phyloP scores from a whole-genome alignment of 2,888 invertebrate species.

The Acleris literana region DNA sequence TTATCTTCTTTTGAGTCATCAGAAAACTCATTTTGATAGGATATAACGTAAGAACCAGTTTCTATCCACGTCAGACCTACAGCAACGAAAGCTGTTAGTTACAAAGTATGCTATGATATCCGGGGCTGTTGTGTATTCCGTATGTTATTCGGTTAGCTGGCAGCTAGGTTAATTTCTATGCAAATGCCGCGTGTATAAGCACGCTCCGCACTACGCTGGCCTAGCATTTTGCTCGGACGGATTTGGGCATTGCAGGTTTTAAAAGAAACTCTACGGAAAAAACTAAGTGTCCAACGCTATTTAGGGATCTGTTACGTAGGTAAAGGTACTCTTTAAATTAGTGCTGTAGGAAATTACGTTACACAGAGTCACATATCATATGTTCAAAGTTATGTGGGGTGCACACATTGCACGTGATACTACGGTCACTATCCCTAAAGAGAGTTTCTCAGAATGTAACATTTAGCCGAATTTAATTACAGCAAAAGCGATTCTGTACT shows the following conservation, averaged over 20 bases:
- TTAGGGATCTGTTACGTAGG: neutral
- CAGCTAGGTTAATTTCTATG: constrained; percentile 75
- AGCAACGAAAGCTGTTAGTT: constrained; percentile 1
- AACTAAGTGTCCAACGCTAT: neutral
- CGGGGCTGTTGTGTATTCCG: constrained; percentile 65
- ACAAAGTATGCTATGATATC: constrained; percentile 28
- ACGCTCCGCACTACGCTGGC: constrained; percentile 37
- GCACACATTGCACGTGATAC: no score
- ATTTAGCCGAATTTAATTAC: no score
- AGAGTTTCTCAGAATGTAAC: no score
- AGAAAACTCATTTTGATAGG: neutral
- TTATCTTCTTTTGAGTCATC: no score
- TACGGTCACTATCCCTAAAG: no score
- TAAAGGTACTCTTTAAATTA: no score
- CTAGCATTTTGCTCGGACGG: constrained; percentile 42
- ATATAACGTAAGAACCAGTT: neutral
- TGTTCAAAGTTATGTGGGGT: no score
- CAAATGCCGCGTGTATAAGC: constrained; percentile 61
- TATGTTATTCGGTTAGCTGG: constrained; percentile 70
- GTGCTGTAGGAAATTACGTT: no score
- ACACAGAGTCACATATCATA: no score
- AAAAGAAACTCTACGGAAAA: constrained; percentile 29
- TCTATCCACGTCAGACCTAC: constrained; percentile 8
- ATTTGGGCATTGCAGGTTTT: constrained; percentile 45
- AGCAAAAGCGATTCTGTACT: no score